Percentiles rank a stretch among this genome's conserved stretches.
Evolutionary conservation across 2,888 invertebrate species (phyloP).

Genomic region (Noctua fimbriata): DNA sequence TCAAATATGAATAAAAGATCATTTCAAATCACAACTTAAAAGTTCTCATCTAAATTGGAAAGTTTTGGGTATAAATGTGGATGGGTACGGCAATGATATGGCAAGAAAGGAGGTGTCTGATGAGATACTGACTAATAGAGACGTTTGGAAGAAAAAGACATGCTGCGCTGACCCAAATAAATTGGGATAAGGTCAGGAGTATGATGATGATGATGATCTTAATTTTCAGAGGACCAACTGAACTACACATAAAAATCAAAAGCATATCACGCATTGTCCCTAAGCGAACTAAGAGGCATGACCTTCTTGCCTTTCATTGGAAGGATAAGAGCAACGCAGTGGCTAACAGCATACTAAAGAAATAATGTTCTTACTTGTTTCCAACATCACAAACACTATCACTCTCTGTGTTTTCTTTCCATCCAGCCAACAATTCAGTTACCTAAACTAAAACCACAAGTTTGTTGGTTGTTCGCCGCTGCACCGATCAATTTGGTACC

Average conservation of each 20-base stretch:
- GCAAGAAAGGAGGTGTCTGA: too few relatives aligned
- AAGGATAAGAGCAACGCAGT: not conserved
- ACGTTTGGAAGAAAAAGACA: too few relatives aligned
- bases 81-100: too few relatives aligned
- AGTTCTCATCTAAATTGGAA: not conserved
- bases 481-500: constrained; percentile 22
- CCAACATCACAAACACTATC: constrained; percentile 14
- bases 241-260: not conserved
- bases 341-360: not conserved
- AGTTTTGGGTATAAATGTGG: too few relatives aligned
- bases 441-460: constrained; percentile 6
- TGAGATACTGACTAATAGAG: too few relatives aligned
- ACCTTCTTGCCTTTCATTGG: not conserved
- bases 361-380: not conserved
- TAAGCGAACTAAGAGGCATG: not conserved
- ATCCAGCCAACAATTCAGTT: constrained; percentile 7
- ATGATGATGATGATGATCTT: too few relatives aligned
- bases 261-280: not conserved
- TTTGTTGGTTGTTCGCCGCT: not conserved
- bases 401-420: not conserved
- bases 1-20: not conserved
- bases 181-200: too few relatives aligned
- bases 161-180: too few relatives aligned
- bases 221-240: not conserved
- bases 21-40: not conserved